A percentile compares a stretch with the other conserved stretches of the same genome.
Evolutionary conservation across 1,140 invertebrate genomes (phyloP).

Genomic region (Platorchestia sp.): DNA sequence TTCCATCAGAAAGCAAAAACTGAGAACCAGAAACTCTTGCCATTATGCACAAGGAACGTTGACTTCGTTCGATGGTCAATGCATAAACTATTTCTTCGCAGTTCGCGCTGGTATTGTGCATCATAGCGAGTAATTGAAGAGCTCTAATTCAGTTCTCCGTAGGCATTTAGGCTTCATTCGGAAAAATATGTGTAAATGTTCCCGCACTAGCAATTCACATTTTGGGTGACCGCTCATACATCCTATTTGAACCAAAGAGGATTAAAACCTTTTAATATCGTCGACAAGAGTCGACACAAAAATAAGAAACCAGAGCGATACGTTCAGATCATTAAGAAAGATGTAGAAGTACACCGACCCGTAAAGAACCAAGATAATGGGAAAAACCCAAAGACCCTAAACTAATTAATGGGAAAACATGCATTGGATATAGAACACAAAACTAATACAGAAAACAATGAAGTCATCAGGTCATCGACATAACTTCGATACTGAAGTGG

Average conservation of each 20-base stretch:
- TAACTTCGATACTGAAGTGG: neutral
- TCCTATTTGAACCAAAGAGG: neutral
- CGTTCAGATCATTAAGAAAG: neutral
- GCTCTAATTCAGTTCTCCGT: too few species aligned
- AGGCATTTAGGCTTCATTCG: too few species aligned
- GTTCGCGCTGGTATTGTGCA: too few species aligned
- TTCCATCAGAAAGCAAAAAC: neutral
- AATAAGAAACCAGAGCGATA: neutral
- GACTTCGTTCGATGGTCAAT: too few species aligned
- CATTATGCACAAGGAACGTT: neutral
- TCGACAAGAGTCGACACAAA: neutral
- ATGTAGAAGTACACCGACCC: neutral
- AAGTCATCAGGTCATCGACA: neutral
- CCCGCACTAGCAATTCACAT: too few species aligned
- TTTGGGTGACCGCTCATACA: neutral
- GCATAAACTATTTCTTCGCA: too few species aligned
- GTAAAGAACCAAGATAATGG: neutral
- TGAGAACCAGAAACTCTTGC: neutral
- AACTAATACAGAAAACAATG: neutral
- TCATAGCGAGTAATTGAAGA: too few species aligned
- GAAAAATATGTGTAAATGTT: too few species aligned
- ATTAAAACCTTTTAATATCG: neutral
- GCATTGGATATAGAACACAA: neutral
- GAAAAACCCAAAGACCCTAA: neutral
- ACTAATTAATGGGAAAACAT: neutral